Conservation (phyloP, 2,888 invertebrate species). For the Andrena haemorrhoa region DNA sequence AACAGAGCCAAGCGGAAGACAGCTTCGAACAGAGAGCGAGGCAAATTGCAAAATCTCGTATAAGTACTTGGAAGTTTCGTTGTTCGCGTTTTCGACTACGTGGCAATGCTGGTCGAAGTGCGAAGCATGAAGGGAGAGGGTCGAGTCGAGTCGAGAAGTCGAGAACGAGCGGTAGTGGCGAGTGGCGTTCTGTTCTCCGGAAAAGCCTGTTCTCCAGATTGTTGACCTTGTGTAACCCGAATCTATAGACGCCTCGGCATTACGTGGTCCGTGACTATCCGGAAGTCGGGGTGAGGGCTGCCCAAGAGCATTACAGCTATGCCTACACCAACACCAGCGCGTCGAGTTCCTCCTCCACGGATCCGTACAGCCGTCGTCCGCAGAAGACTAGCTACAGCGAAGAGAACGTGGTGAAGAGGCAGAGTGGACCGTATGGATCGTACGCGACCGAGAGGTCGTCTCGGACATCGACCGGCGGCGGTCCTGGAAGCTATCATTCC, state of each 20-base stretch:
- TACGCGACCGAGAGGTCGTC: conserved; percentile 90
- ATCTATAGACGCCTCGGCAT: conserved; percentile 92
- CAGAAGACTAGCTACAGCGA: conserved; percentile 89
- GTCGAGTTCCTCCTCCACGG: conserved; percentile 86
- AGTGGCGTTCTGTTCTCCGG: conserved; percentile 54
- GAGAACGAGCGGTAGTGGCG: neutral
- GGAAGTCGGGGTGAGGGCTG: conserved; percentile 85
- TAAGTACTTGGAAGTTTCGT: no score
- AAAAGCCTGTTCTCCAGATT: conserved; percentile 64
- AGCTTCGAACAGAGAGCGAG: no score
- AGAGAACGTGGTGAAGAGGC: conserved; percentile 89
- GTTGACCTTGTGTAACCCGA: conserved; percentile 79
- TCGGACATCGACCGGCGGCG: conserved; percentile 89
- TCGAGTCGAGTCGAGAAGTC: conserved; percentile 13
- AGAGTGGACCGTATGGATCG: conserved; percentile 90
- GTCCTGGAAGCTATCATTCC: conserved; percentile 92
- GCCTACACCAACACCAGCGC: conserved; percentile 89
- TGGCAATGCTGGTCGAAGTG: neutral
- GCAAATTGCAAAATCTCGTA: no score
- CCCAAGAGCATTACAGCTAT: conserved; percentile 94
- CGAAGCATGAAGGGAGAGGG: neutral
- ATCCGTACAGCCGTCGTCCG: conserved; percentile 86
- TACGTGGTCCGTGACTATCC: conserved; percentile 93
- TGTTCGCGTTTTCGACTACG: neutral
- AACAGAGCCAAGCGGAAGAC: conserved; percentile 47